Evolutionary conservation across 2,113 vertebrate genomes (phyloP).

Genomic region (Scytalopus superciliaris): DNA sequence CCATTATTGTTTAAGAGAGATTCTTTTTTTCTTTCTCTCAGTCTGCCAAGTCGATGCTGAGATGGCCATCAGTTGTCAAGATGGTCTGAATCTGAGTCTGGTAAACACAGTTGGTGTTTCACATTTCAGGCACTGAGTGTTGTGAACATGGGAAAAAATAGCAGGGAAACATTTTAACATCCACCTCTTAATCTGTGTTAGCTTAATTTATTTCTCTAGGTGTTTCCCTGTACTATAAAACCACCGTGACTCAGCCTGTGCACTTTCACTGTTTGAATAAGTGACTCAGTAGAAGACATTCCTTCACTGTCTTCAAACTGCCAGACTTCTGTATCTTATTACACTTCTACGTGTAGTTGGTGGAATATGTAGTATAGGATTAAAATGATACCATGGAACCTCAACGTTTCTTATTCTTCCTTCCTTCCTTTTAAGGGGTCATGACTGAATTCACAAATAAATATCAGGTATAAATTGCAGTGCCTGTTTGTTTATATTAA

Average conservation of each 20-base stretch:
- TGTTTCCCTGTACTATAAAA: neutral
- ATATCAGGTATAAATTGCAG: neutral
- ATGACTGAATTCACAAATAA: neutral
- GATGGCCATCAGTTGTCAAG: neutral
- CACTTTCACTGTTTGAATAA: neutral
- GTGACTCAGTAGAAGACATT: neutral
- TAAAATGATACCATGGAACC: neutral
- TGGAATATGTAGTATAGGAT: neutral
- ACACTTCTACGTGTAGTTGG: neutral
- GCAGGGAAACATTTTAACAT: neutral
- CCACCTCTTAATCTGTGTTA: neutral
- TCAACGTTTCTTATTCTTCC: neutral
- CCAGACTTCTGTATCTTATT: neutral
- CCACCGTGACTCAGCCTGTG: neutral
- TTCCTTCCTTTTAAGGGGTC: neutral
- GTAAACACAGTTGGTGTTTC: neutral
- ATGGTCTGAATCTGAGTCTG: neutral
- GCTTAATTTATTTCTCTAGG: neutral
- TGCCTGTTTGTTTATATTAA: neutral
- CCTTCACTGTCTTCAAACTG: neutral
- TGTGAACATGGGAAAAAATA: neutral
- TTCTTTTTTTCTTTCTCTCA: neutral
- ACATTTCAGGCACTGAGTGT: neutral
- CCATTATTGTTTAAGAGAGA: neutral
- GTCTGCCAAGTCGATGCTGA: neutral